Percentiles rank a stretch among this genome's conserved stretches.
phyloP scores from a whole-genome alignment of 92 coral and sea anemone species.

The Virgularia gustaviana region DNA sequence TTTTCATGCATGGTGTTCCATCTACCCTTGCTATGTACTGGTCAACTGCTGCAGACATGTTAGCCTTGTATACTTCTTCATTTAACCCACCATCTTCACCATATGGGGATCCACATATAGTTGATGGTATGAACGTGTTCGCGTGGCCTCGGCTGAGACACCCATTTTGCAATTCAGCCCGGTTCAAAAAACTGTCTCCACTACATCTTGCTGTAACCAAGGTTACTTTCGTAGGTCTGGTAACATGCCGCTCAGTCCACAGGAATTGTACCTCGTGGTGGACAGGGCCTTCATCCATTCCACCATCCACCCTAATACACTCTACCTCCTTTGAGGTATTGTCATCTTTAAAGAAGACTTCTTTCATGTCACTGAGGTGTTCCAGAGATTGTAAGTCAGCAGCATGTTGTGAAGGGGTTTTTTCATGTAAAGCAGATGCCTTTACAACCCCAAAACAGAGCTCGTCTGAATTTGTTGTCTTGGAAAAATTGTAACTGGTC shows the following conservation, averaged over 20 bases:
- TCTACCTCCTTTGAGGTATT: conserved; percentile 17
- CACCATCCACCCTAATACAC: conserved; percentile 44
- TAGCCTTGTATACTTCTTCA: conserved; percentile 25
- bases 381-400: conserved; percentile 8
- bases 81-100: conserved; percentile 13
- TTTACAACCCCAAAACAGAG: conserved; percentile 33
- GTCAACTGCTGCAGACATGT: conserved; percentile 47
- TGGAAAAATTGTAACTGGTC: conserved; percentile 28
- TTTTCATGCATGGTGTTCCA: conserved; percentile 47
- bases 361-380: not conserved
- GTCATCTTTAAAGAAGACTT: not conserved
- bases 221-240: conserved; percentile 43
- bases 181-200: conserved; percentile 48
- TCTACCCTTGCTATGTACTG: conserved; percentile 45
- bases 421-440: conserved; percentile 26
- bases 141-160: conserved; percentile 43
- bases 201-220: conserved; percentile 47
- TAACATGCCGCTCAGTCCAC: conserved; percentile 46
- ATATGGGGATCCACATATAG: conserved; percentile 36
- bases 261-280: conserved; percentile 46
- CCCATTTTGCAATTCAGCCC: conserved; percentile 48
- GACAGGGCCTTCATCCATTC: conserved; percentile 38
- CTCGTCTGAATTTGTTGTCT: conserved; percentile 36
- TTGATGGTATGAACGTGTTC: conserved; percentile 43
- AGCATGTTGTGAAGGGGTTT: conserved; percentile 40